Percentiles rank a stretch among this genome's conserved stretches.
Evolutionary conservation across 2,888 invertebrate genomes (phyloP).

Genomic region (Limnephilus lunatus): DNA sequence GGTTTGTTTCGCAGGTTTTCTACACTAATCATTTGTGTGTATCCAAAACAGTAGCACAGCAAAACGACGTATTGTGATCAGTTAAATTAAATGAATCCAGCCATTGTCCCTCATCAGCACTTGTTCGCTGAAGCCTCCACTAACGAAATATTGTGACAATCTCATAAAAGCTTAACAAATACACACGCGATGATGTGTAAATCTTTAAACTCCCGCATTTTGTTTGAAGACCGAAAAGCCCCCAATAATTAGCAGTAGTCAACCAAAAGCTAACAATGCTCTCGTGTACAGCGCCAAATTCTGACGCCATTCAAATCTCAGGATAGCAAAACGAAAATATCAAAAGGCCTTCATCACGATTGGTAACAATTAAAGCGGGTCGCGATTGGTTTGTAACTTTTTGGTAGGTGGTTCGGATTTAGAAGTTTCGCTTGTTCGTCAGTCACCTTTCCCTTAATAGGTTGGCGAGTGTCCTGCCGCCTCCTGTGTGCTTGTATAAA

Average conservation of each 20-base stretch:
- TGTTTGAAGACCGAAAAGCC: slow-evolving; percentile 54
- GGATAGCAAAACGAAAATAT: not conserved
- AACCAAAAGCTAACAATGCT: slow-evolving; percentile 53
- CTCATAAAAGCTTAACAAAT: slow-evolving; percentile 14
- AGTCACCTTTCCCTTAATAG: slow-evolving; percentile 46
- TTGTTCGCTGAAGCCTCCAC: not conserved
- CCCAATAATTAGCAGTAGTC: slow-evolving; percentile 58
- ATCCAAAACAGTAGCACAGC: not conserved
- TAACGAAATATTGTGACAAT: slow-evolving; percentile 21
- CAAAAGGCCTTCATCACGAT: not conserved
- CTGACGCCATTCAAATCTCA: not conserved
- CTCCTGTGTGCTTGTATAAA: slow-evolving; percentile 62
- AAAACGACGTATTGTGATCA: not conserved
- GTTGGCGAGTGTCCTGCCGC: slow-evolving; percentile 49
- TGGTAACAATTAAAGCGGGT: not conserved
- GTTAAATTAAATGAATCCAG: not conserved
- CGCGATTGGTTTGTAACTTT: slow-evolving; percentile 17
- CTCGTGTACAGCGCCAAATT: slow-evolving; percentile 27
- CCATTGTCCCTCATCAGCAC: not conserved
- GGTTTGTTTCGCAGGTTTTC: not conserved
- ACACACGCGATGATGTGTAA: slow-evolving; percentile 32
- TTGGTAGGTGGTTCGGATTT: not conserved
- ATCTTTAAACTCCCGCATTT: slow-evolving; percentile 57
- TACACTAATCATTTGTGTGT: not conserved
- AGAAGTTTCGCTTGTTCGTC: not conserved